Evolutionary conservation across 2,888 invertebrate species (phyloP).

Genomic region (Galeopsomyia nigrocyanea): DNA sequence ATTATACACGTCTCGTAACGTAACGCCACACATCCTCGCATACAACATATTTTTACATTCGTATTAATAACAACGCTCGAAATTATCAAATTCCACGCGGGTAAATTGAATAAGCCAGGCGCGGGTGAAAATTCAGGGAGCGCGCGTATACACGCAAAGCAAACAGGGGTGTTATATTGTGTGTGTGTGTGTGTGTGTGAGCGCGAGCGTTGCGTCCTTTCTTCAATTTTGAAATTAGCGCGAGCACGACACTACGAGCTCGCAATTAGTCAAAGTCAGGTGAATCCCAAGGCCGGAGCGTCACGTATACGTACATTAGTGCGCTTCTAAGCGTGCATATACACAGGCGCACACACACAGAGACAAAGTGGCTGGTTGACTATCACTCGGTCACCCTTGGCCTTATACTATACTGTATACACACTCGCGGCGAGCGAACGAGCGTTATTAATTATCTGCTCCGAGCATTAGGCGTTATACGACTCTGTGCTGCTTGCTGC

Average conservation of each 20-base stretch:
- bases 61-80: too few species aligned
- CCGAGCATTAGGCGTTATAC: slow-evolving; percentile 41
- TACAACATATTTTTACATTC: too few species aligned
- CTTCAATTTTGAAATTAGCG: slow-evolving; percentile 17
- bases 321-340: not conserved
- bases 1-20: too few species aligned
- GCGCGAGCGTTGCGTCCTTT: not conserved
- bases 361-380: too few species aligned
- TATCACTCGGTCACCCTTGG: too few species aligned
- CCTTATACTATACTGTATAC: too few species aligned
- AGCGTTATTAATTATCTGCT: slow-evolving; percentile 57
- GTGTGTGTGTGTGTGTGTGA: too few species aligned
- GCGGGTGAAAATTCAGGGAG: not conserved
- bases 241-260: not conserved
- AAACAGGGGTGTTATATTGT: not conserved
- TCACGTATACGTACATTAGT: too few species aligned
- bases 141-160: too few species aligned
- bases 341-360: not conserved
- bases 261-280: slow-evolving; percentile 26
- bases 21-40: too few species aligned
- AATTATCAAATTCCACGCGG: too few species aligned
- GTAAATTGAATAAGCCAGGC: too few species aligned
- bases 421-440: slow-evolving; percentile 45
- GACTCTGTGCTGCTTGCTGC: slow-evolving; percentile 21
- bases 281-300: not conserved